Evolutionary conservation across 2,797 vertebrate genomes (phyloP).

Genomic region (Discoglossus pictus): DNA sequence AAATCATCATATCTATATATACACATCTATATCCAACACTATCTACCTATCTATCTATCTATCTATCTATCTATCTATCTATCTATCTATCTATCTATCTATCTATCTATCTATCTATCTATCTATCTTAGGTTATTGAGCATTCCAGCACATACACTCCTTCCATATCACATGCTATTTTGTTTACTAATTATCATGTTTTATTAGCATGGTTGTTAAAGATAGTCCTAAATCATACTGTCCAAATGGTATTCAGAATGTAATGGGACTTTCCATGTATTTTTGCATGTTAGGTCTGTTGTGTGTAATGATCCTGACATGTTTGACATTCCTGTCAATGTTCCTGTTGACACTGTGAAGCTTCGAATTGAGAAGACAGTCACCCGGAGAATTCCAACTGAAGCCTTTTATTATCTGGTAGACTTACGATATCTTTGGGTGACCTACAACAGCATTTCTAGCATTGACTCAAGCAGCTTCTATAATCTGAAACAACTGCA

Average conservation of each 20-base stretch:
- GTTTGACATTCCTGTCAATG: conserved; percentile 87
- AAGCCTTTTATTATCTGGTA: conserved; percentile 94
- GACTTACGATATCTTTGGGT: conserved; percentile 92
- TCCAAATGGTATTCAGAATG: background rate
- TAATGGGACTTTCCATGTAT: conserved; percentile 7
- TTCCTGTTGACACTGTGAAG: conserved; percentile 88
- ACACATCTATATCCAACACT: too few species aligned
- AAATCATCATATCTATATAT: too few species aligned
- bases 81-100: too few species aligned
- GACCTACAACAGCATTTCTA: conserved; percentile 85
- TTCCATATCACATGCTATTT: too few species aligned
- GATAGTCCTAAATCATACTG: too few species aligned
- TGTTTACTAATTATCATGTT: too few species aligned
- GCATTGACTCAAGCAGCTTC: conserved; percentile 84
- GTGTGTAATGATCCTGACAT: conserved; percentile 94
- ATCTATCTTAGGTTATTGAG: too few species aligned
- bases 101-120: too few species aligned
- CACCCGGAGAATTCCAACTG: conserved; percentile 78
- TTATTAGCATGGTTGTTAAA: too few species aligned
- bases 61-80: too few species aligned
- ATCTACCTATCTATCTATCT: too few species aligned
- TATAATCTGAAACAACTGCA: conserved; percentile 93
- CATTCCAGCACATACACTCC: too few species aligned
- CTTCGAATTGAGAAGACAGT: conserved; percentile 92
- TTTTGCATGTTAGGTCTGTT: conserved; percentile 75